Percentiles rank a stretch among this genome's conserved stretches.
Evolutionary conservation across 2,888 invertebrate species (phyloP).

Genomic region (Fissipunctia ypsillon): DNA sequence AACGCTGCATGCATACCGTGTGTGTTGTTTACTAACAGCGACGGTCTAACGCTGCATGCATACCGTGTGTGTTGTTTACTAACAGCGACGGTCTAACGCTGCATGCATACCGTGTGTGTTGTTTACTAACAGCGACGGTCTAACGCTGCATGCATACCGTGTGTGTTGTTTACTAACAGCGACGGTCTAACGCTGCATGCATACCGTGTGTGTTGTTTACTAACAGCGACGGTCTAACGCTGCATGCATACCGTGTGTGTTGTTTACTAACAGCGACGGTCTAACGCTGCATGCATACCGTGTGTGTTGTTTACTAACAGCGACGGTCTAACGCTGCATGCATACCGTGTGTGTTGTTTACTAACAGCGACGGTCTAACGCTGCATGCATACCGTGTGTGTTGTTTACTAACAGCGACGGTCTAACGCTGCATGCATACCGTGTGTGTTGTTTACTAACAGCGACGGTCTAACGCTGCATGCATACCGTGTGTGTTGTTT

Average conservation of each 20-base stretch:
- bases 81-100: conserved; percentile 11
- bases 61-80: conserved; percentile 29
- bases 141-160: conserved; percentile 28
- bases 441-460: conserved; percentile 30
- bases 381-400: conserved; percentile 20
- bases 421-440: conserved; percentile 28
- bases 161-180: conserved; percentile 30
- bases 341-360: conserved; percentile 30
- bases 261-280: conserved; percentile 27
- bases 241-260: conserved; percentile 21
- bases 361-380: conserved; percentile 4
- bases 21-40: conserved; percentile 30
- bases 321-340: conserved; percentile 23
- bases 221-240: conserved; percentile 2
- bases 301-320: conserved; percentile 30
- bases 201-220: conserved; percentile 31
- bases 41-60: conserved; percentile 26
- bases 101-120: conserved; percentile 17
- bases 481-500: conserved; percentile 27
- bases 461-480: conserved; percentile 21
- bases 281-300: conserved; percentile 27
- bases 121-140: conserved; percentile 25
- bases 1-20: conserved; percentile 27
- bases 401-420: conserved; percentile 27
- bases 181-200: conserved; percentile 24